These are phyloP conservation scores for Furcula furcula DNA, from an alignment of 2,888 invertebrate species.

Conservation along the genomic window DNA sequence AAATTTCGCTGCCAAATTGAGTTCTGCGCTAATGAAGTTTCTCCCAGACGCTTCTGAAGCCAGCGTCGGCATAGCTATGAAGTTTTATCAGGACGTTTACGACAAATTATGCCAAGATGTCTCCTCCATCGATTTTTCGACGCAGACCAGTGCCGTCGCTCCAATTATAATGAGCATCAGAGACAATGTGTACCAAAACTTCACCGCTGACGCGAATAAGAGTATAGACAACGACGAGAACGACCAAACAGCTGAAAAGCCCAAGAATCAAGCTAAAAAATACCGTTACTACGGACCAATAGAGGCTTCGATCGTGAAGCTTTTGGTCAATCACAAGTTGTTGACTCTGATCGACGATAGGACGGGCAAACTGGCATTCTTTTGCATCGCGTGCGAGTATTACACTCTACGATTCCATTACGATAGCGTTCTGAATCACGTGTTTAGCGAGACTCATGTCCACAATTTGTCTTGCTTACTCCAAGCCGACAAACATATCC, in stretches of 20 bases:
- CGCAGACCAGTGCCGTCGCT: constrained; percentile 66
- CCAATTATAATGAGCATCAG: constrained; percentile 77
- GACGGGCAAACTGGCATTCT: constrained; percentile 73
- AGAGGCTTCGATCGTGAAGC: constrained; percentile 58
- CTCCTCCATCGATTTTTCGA: constrained; percentile 53
- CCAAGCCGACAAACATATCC: constrained; percentile 62
- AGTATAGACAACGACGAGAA: constrained; percentile 68
- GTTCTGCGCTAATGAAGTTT: constrained; percentile 52
- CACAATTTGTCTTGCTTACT: constrained; percentile 66
- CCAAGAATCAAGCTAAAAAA: constrained; percentile 65
- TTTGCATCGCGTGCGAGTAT: constrained; percentile 74
- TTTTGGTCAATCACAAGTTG: constrained; percentile 63
- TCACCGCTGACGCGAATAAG: constrained; percentile 65
- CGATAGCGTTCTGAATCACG: constrained; percentile 70
- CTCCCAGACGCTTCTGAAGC: constrained; percentile 72
- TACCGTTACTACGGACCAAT: constrained; percentile 74
- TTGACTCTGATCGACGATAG: constrained; percentile 68
- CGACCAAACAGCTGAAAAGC: constrained; percentile 58
- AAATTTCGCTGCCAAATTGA: constrained; percentile 55
- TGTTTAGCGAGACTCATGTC: constrained; percentile 70
- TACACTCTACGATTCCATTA: constrained; percentile 72
- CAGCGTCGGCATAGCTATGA: constrained; percentile 61
- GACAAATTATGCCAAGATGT: constrained; percentile 62
- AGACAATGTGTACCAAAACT: constrained; percentile 75
- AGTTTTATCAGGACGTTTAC: constrained; percentile 59